phyloP scores from a whole-genome alignment of 2,888 invertebrate genomes.

The Mechanitis mazaeus region DNA sequence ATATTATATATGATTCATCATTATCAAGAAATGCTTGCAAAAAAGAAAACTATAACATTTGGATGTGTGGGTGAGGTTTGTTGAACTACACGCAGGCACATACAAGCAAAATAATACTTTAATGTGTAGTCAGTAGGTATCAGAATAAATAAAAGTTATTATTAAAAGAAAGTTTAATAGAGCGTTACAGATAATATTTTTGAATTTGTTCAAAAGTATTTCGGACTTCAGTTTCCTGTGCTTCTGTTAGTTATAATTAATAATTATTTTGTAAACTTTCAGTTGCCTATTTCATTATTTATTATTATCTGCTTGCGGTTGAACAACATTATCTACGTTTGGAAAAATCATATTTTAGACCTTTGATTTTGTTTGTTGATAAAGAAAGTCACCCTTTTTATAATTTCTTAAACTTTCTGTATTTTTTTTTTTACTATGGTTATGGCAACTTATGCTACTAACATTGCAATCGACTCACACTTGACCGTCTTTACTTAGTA shows the following conservation, averaged over 20 bases:
- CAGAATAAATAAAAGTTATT: neutral
- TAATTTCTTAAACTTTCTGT: too few species aligned
- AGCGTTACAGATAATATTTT: constrained; percentile 1
- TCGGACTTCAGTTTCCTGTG: constrained; percentile 12
- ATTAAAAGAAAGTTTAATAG: neutral
- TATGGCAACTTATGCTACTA: too few species aligned
- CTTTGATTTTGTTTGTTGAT: too few species aligned
- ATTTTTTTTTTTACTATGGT: too few species aligned
- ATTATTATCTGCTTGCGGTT: too few species aligned
- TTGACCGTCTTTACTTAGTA: neutral
- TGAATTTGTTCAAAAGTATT: neutral
- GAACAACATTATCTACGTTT: too few species aligned
- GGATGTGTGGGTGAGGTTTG: constrained; percentile 54
- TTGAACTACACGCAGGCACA: constrained; percentile 40
- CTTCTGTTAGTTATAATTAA: neutral
- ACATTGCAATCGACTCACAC: too few species aligned
- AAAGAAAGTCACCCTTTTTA: too few species aligned
- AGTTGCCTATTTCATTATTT: too few species aligned
- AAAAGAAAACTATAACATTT: constrained; percentile 46
- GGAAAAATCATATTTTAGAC: too few species aligned
- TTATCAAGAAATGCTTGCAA: constrained; percentile 55
- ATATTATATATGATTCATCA: constrained; percentile 56
- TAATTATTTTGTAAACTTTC: too few species aligned
- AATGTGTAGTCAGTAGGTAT: neutral
- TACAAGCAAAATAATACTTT: neutral